These are phyloP conservation scores for Drosophila kuntzei DNA, from an alignment of 2,888 invertebrate species.

Conservation along the genomic window DNA sequence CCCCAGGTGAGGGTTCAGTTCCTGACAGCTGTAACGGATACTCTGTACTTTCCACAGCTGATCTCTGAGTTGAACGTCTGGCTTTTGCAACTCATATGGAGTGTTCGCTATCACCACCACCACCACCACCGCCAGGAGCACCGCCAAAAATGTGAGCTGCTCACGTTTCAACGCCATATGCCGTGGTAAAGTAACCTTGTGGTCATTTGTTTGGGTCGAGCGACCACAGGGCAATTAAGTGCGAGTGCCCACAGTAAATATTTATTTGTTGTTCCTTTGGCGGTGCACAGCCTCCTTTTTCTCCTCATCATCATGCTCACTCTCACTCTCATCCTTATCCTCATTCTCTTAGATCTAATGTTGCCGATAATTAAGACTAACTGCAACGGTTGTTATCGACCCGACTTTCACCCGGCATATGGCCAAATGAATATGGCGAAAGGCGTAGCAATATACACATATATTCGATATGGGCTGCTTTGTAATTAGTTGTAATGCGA, in stretches of 20 bases:
- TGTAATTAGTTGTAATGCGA: constrained; percentile 64
- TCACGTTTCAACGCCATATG: constrained; percentile 58
- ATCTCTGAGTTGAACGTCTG: constrained; percentile 20
- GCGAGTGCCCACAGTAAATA: constrained; percentile 64
- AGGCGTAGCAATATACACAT: constrained; percentile 36
- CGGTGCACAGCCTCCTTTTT: constrained; percentile 49
- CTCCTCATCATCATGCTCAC: not conserved
- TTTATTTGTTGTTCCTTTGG: constrained; percentile 61
- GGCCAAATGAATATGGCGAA: constrained; percentile 26
- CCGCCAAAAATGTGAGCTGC: constrained; percentile 17
- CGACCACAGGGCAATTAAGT: constrained; percentile 56
- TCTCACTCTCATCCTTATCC: not conserved
- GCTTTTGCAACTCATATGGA: constrained; percentile 13
- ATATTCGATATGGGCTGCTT: constrained; percentile 16
- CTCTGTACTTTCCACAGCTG: constrained; percentile 30
- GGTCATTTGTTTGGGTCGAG: constrained; percentile 37
- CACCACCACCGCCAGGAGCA: not conserved
- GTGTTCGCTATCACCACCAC: not conserved
- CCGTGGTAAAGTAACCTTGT: constrained; percentile 5
- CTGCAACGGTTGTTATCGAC: constrained; percentile 20
- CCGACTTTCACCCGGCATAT: constrained; percentile 35
- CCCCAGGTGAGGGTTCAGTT: not conserved
- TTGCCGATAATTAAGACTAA: constrained; percentile 50
- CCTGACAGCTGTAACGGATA: constrained; percentile 17
- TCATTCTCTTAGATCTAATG: too few species aligned